These are phyloP conservation scores for Palythoa grandiflora DNA, from an alignment of 92 coral and sea anemone genomes.

Conservation along the genomic window DNA sequence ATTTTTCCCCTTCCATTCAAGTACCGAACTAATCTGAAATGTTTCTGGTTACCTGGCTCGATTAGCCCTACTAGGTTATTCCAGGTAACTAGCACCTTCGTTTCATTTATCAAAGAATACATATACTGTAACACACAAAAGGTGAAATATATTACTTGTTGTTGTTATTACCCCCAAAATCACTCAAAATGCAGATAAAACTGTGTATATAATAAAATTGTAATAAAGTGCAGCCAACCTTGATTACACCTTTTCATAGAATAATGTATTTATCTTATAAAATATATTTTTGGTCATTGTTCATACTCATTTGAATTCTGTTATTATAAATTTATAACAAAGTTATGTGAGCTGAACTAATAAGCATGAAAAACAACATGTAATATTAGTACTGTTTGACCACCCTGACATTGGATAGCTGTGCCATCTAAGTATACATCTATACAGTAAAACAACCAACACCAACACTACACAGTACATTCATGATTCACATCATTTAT, in stretches of 20 bases:
- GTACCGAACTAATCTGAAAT: conserved; percentile 13
- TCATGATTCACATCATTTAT: neutral
- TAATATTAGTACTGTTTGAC: neutral
- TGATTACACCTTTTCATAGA: conserved; percentile 3
- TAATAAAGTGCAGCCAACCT: conserved; percentile 8
- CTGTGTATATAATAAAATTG: conserved; percentile 2
- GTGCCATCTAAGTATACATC: conserved; percentile 8
- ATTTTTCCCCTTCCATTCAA: conserved; percentile 7
- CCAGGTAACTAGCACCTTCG: conserved; percentile 21
- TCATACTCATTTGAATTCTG: conserved; percentile 1
- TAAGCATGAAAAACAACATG: conserved; percentile 10
- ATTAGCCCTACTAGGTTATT: conserved; percentile 20
- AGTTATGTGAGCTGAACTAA: conserved; percentile 1
- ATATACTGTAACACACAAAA: conserved; percentile 2
- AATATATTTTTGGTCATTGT: neutral
- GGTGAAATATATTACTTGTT: neutral
- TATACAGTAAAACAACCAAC: conserved; percentile 10
- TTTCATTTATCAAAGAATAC: neutral
- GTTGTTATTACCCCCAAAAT: too few relatives aligned
- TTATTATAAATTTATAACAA: neutral
- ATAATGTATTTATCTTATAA: neutral
- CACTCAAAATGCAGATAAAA: neutral
- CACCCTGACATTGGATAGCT: neutral
- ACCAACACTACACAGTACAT: conserved; percentile 4
- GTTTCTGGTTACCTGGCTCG: conserved; percentile 26